Base-by-base conservation (phyloP, 2,888 invertebrate species). In the Phyto melanocephala region DNA sequence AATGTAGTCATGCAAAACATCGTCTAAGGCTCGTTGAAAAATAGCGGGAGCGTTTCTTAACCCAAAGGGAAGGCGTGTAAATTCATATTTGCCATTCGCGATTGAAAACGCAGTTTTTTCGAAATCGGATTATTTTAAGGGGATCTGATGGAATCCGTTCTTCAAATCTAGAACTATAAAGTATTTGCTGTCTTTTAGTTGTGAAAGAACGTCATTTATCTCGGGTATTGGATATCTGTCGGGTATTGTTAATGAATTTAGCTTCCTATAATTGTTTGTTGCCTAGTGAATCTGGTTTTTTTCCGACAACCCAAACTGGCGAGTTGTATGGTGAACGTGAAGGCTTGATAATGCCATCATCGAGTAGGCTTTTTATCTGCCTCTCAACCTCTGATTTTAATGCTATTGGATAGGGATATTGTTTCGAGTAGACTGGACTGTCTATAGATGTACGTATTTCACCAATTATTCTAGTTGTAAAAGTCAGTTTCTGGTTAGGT, bases 131-230 rank as follows among this genome's bases (percentile, higher is more conserved):
- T 3, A 76, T 71, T 40, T 80, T 80, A n/a, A 68, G 68, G 0
- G 82, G 81, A 81, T 83, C 40, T 81, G 84, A 35, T 84, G 84
- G 45, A 79, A 84, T 1, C 80, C 84, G 4, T 65, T 81, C 63
- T 81, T 80, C 7, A 81, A 50, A 37, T 85, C 84, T 4, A 84
- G 22, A 8, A 81, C 78, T 15, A 80, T 67, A 28, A 84, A 83
- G 50, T 54, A 78, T 6, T 60, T 71, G 0, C 81, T 50, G 8
- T 80, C 75, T 0, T 80, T 77, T 15, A 84, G 37, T 42, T 82
- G 81, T 7, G 77, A 35, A 1, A 82, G 42, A n/a, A n/a, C n/a
- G n/a, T n/a, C n/a, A n/a, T n/a, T n/a, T n/a, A n/a, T n/a, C n/a
- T n/a, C n/a, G n/a, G n/a, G n/a, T n/a, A n/a, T n/a, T n/a, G n/a